A percentile compares a stretch with the other conserved stretches of the same genome.
These are phyloP conservation scores for Microchrysa polita DNA, from an alignment of 2,888 invertebrate species.

Conservation along the genomic window DNA sequence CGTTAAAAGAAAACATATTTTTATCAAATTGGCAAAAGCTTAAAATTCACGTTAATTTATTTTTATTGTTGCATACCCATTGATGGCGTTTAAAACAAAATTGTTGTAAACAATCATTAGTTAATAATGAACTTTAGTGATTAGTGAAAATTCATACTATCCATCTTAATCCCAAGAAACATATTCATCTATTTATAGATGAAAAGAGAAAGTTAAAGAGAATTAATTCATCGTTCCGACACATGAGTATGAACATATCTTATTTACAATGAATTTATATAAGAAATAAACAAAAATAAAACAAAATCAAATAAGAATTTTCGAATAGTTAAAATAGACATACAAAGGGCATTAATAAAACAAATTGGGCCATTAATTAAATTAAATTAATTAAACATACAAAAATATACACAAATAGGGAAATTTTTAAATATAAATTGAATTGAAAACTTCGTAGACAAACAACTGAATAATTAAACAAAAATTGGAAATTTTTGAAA, in stretches of 20 bases:
- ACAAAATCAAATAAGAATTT: no score
- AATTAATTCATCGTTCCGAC: background rate
- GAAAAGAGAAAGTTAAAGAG: background rate
- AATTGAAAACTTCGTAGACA: background rate
- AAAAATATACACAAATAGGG: no score
- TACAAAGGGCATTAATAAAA: no score
- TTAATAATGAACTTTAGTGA: conserved; percentile 16
- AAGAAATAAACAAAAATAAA: background rate
- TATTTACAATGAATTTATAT: conserved; percentile 22
- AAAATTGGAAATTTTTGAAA: background rate
- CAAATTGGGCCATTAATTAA: no score
- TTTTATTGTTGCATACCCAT: no score
- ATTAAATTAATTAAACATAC: no score
- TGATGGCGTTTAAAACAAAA: no score
- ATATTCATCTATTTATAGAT: conserved; percentile 6
- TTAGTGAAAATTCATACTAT: background rate
- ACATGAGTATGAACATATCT: conserved; percentile 36
- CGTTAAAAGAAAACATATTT: no score
- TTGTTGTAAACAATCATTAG: conserved; percentile 16
- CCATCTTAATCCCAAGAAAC: background rate
- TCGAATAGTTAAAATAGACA: no score
- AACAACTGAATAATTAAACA: background rate
- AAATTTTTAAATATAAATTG: no score
- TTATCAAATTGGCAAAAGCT: no score
- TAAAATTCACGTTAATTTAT: no score